Percentiles rank a stretch among this genome's conserved stretches.
These are phyloP conservation scores for Drosophila littoralis DNA, from an alignment of 1,140 invertebrate species.

Conservation along the genomic window DNA sequence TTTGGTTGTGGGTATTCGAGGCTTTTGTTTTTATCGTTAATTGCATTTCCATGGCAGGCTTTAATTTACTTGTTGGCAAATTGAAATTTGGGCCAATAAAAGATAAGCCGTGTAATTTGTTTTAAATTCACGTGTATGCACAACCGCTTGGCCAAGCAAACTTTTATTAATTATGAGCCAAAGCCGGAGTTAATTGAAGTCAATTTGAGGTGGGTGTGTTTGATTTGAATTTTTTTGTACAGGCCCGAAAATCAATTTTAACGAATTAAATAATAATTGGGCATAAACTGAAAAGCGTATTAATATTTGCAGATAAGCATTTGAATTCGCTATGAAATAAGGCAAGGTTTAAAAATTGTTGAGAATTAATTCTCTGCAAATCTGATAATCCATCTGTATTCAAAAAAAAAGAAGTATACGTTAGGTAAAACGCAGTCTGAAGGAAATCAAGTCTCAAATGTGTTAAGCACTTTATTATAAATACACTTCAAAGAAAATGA, in stretches of 20 bases:
- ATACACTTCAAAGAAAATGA: too few relatives aligned
- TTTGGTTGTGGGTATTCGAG: too few relatives aligned
- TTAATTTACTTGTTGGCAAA: conserved; percentile 71
- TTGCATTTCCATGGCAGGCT: conserved; percentile 64
- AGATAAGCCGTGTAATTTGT: conserved; percentile 72
- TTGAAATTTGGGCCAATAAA: conserved; percentile 72
- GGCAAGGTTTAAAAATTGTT: background rate
- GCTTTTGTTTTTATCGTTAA: conserved; percentile 66
- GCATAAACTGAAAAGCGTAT: conserved; percentile 39
- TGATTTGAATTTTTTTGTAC: background rate
- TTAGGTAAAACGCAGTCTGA: background rate
- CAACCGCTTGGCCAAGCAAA: background rate
- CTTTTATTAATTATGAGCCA: conserved; percentile 39
- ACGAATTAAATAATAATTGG: conserved; percentile 47
- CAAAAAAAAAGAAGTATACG: conserved; percentile 1
- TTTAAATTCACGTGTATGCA: conserved; percentile 32
- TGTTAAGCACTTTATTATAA: too few relatives aligned
- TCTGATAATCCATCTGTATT: background rate
- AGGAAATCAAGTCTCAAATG: too few relatives aligned
- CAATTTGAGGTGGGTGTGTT: conserved; percentile 67
- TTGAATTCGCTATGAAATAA: background rate
- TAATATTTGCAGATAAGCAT: conserved; percentile 3
- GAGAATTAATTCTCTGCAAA: too few relatives aligned
- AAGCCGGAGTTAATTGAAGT: conserved; percentile 46
- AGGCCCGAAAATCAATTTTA: conserved; percentile 23